These are phyloP conservation scores for Cryptophagus acutangulus DNA, from an alignment of 2,888 invertebrate species.

Conservation along the genomic window DNA sequence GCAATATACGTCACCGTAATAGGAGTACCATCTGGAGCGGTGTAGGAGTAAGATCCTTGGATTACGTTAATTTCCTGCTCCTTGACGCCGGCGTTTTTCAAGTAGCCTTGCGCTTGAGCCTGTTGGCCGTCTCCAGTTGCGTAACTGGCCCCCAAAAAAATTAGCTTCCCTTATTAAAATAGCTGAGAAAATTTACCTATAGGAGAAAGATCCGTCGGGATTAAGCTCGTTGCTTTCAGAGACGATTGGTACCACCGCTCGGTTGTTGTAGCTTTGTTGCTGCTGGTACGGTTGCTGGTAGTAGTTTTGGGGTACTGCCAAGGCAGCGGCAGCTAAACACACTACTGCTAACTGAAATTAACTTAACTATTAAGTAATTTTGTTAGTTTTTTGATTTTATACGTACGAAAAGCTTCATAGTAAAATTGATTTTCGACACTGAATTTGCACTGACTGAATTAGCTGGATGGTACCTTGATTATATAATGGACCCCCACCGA, in stretches of 20 bases:
- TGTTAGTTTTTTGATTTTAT: not conserved
- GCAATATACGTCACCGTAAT: conserved; percentile 63
- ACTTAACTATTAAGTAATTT: not conserved
- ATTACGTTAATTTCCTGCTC: conserved; percentile 68
- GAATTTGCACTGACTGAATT: not conserved
- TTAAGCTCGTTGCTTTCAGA: conserved; percentile 54
- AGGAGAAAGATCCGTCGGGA: conserved; percentile 57
- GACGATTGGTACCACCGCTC: conserved; percentile 50
- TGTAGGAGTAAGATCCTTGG: conserved; percentile 71
- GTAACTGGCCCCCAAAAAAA: conserved; percentile 51
- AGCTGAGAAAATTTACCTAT: conserved; percentile 44
- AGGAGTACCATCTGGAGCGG: conserved; percentile 64
- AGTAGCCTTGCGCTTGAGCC: conserved; percentile 70
- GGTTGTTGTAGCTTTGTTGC: conserved; percentile 27
- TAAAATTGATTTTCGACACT: not conserved
- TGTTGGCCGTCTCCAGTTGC: conserved; percentile 73
- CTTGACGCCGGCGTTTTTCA: conserved; percentile 66
- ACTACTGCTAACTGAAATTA: conserved; percentile 2
- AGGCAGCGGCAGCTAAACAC: conserved; percentile 25
- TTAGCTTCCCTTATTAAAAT: not conserved
- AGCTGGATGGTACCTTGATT: conserved; percentile 16
- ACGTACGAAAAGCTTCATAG: not conserved
- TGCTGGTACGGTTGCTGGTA: conserved; percentile 25
- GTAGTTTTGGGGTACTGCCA: conserved; percentile 35
- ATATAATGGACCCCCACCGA: conserved; percentile 33